Evolutionary conservation across 2,113 vertebrate genomes (phyloP).

Genomic region (Mesocricetus auratus): DNA sequence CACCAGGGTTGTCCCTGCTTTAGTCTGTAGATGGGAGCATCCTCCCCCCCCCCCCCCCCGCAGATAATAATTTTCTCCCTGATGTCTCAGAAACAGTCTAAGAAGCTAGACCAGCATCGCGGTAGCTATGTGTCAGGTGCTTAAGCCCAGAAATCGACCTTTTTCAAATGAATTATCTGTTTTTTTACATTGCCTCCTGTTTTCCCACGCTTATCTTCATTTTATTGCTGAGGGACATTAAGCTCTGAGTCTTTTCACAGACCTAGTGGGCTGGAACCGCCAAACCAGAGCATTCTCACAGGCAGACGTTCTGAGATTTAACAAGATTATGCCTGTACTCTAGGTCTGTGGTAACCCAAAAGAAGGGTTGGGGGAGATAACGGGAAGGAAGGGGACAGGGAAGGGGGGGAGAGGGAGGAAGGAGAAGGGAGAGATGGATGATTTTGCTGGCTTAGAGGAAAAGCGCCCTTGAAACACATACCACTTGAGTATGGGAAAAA

Average conservation of each 20-base stretch:
- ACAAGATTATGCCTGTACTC: background rate
- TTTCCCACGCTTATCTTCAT: background rate
- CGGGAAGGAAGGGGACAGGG: too few relatives aligned
- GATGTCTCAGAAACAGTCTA: rapidly evolving
- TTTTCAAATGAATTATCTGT: background rate
- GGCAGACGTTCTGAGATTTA: background rate
- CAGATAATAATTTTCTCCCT: background rate
- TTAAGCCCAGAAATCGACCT: background rate
- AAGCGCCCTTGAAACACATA: background rate
- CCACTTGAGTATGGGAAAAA: background rate
- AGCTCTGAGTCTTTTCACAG: background rate
- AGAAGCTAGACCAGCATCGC: background rate
- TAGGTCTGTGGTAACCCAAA: background rate
- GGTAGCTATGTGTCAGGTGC: background rate
- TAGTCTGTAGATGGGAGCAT: background rate
- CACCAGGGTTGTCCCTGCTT: rapidly evolving
- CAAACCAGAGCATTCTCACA: background rate
- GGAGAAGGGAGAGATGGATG: background rate
- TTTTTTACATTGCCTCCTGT: background rate
- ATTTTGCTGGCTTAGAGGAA: background rate
- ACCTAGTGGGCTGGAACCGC: background rate
- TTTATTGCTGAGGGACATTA: background rate
- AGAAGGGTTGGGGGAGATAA: background rate
- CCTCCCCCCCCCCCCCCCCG: background rate
- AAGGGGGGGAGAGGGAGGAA: background rate